Evolutionary conservation across 2,888 invertebrate species (phyloP), one percentile per base, ranked within the genome.

Genomic region (Lycophotia porphyrea): DNA sequence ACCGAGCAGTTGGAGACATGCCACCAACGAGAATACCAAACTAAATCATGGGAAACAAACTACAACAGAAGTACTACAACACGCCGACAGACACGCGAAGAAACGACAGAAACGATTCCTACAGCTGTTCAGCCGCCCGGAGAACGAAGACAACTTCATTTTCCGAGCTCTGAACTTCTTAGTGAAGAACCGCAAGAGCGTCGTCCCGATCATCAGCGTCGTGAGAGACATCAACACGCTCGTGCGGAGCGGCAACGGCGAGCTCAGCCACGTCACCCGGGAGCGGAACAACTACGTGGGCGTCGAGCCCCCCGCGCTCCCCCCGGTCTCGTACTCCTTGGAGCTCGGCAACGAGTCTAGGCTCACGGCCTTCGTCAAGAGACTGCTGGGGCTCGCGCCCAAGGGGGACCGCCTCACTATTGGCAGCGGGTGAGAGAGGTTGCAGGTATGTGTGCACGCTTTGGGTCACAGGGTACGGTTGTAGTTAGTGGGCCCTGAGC

Each of bases 261-360:
- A 95, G 66, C 73, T 95, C 4, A 93, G 89, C 39, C 94, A 96
- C 63, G 73, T 88, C 0, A 88, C 90, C 0, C 93, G 90, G 64
- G 95, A 95, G 81, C 90, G 88, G 3, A 94, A 94, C 36, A 93
- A 93, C 36, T 95, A 92, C 63, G 90, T 94, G 42, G 95, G 95
- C 0, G 85, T 91, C 0, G 82, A 84, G 1, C 91, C 94, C 0
- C 90, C 91, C 0, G 69, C 81, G 1, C 58, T 89, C 0, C 81
- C 90, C 0, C 91, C 93, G 0, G 74, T 91, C 0, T 86, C 91
- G 0, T 94, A 94, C 70, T 92, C 87, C 18, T 78, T 96, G 66
- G 94, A 95, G 69, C 74, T 94, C 24, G 93, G 93, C 0, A 90
- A 88, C 15, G 93, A 93, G 21, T 90, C 90, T 3, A 91, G 82